phyloP scores from a whole-genome alignment of 2,113 vertebrate genomes.

The Psophia crepitans region DNA sequence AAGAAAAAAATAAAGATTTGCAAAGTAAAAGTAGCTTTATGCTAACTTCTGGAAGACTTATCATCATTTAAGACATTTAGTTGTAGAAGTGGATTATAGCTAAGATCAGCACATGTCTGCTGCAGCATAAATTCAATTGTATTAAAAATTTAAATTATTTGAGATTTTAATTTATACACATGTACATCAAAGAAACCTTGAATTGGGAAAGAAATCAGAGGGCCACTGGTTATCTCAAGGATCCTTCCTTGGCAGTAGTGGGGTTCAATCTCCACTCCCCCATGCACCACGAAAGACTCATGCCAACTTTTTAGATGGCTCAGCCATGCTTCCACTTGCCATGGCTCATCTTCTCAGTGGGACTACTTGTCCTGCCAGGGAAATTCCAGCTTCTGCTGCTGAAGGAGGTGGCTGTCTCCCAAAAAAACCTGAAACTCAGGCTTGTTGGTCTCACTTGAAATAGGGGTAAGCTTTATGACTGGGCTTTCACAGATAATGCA shows the following conservation, averaged over 20 bases:
- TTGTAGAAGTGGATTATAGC: not conserved
- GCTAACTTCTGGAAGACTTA: not conserved
- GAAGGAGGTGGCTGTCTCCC: not conserved
- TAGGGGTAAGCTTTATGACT: not conserved
- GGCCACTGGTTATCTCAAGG: not conserved
- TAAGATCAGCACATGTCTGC: not conserved
- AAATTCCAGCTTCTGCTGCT: slow-evolving; percentile 26
- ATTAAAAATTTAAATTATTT: not conserved
- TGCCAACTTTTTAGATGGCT: not conserved
- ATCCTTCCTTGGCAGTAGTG: not conserved
- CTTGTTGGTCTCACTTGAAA: not conserved
- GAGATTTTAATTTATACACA: not conserved
- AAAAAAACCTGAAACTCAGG: not conserved
- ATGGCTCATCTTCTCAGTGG: not conserved
- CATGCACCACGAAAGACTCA: not conserved
- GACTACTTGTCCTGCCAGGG: slow-evolving; percentile 1
- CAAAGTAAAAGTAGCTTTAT: not conserved
- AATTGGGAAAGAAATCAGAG: not conserved
- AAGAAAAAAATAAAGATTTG: not conserved
- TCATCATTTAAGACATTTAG: not conserved
- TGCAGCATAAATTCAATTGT: not conserved
- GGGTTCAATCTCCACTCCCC: not conserved
- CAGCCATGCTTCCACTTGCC: not conserved
- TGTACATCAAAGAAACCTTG: not conserved
- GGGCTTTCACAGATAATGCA: not conserved